Evolutionary conservation across 2,113 vertebrate genomes (phyloP), one percentile per base, ranked within the genome.

Genomic region (Pyrgilauda ruficollis): DNA sequence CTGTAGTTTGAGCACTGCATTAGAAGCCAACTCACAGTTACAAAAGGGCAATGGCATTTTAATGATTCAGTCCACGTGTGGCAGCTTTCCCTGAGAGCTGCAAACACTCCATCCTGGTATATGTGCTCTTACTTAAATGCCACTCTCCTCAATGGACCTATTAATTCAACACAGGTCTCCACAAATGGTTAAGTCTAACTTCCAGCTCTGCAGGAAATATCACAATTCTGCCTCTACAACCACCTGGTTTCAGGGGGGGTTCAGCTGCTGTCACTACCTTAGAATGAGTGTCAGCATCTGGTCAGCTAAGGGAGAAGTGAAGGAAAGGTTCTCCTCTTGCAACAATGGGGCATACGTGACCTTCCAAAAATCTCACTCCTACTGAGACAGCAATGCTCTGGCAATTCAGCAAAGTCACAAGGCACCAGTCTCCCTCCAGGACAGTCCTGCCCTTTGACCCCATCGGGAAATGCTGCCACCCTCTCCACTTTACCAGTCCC

Each of bases 21-120:
- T 75, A 88, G 59, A 89, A 88, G 63, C 35, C 93, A 92, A 10
- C 27, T 59, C 76, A 87, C 37, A 74, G 68, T 83, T 84, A 80
- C 41, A 90, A 81, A 83, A 80, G 68, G 52, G 44, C 80, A 94
- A 78, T 5, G 26, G 55, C 61, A 92, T 66, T 83, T 83, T 80
- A 88, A 64, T 30, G n/a, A 92, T 74, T 92, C 75, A 39, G 46
- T 62, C 47, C 52, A 80, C 1, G 0, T 17, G 43, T 41, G n/a
- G 72, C 39, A 90, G 79, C 56, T 70, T 67, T 84, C 47, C 44
- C 56, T 52, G 50, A 10, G 12, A 89, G 64, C 58, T 88, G 67
- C 9, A 10, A 78, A 88, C 43, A 11, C 72, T 74, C 68, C 83
- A 61, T 67, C 39, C 50, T 37, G 43, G 16, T 44, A 23, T 15